Evolutionary conservation across 2,113 vertebrate species (phyloP), one percentile per base, ranked within the genome.

Genomic region (Ascaphus truei): DNA sequence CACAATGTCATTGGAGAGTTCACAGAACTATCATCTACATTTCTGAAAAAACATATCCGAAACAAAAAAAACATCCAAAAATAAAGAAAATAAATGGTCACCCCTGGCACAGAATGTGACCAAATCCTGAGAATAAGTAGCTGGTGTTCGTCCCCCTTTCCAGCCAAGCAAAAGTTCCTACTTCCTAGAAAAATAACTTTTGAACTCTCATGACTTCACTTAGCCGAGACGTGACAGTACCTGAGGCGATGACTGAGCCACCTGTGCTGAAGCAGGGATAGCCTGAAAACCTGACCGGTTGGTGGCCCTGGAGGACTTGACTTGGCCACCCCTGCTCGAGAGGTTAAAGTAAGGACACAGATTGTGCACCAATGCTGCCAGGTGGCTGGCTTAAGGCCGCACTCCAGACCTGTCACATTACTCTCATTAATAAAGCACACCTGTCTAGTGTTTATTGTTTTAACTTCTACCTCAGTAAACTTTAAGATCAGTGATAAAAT

Each of bases 271-370:
- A n/a, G n/a, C n/a, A n/a, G n/a, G n/a, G n/a, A n/a, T n/a, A n/a
- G n/a, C n/a, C n/a, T n/a, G n/a, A n/a, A n/a, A n/a, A n/a, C n/a
- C n/a, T n/a, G n/a, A n/a, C n/a, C n/a, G n/a, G n/a, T n/a, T n/a
- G n/a, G n/a, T n/a, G n/a, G n/a, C n/a, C n/a, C n/a, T n/a, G n/a
- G n/a, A n/a, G n/a, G n/a, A n/a, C n/a, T n/a, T n/a, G n/a, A n/a
- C n/a, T n/a, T n/a, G n/a, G n/a, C n/a, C 62, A 29, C 34, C 39
- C 48, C 52, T 48, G 33, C 62, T 53, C 48, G 25, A 5, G 50
- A 55, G 62, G 62, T 65, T 65, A 65, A 41, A 41, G 34, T 23
- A 33, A 65, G 62, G 62, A 31, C 62, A 65, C 25, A 10, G 62
- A 65, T n/a, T 55, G 22, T 5, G 9, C 34, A n/a, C 11, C 15